Conservation (phyloP, 2,888 invertebrate genomes). For the Epirrita christyi region DNA sequence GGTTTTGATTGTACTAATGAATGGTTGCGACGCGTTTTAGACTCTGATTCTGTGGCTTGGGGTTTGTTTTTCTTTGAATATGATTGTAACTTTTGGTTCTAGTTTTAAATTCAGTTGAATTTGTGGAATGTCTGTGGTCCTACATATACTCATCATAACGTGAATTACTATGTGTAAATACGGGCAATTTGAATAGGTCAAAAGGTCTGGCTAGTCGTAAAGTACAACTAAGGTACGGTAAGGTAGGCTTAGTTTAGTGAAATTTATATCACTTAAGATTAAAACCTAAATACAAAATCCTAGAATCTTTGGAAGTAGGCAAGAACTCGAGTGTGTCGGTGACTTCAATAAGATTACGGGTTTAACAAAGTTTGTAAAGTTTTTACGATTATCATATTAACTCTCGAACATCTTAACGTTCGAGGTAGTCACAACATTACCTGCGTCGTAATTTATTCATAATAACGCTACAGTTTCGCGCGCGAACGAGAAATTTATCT, state of each 20-base stretch:
- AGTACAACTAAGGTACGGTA: no score
- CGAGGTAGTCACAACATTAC: slow-evolving; percentile 24
- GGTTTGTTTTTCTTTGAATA: slow-evolving; percentile 18
- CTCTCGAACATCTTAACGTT: slow-evolving; percentile 10
- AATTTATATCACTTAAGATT: no score
- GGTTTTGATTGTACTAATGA: slow-evolving; percentile 69
- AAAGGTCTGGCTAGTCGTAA: neutral
- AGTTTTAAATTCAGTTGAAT: slow-evolving; percentile 39
- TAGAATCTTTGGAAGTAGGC: neutral
- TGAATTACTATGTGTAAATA: no score
- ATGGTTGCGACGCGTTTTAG: slow-evolving; percentile 31
- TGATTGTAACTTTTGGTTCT: slow-evolving; percentile 24
- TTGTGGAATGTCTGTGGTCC: slow-evolving; percentile 28
- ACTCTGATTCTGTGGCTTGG: slow-evolving; percentile 11
- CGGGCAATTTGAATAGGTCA: slow-evolving; percentile 1
- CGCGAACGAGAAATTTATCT: slow-evolving; percentile 35
- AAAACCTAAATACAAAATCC: no score
- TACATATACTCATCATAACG: slow-evolving; percentile 5
- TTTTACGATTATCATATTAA: slow-evolving; percentile 32
- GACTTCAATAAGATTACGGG: slow-evolving; percentile 22
- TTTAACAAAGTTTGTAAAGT: slow-evolving; percentile 25
- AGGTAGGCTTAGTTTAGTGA: no score
- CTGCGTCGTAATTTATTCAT: slow-evolving; percentile 34
- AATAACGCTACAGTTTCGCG: slow-evolving; percentile 31
- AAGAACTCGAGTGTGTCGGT: neutral